Evolutionary conservation across 2,113 vertebrate genomes (phyloP), one percentile per base, ranked within the genome.

Genomic region (Thymallus thymallus): DNA sequence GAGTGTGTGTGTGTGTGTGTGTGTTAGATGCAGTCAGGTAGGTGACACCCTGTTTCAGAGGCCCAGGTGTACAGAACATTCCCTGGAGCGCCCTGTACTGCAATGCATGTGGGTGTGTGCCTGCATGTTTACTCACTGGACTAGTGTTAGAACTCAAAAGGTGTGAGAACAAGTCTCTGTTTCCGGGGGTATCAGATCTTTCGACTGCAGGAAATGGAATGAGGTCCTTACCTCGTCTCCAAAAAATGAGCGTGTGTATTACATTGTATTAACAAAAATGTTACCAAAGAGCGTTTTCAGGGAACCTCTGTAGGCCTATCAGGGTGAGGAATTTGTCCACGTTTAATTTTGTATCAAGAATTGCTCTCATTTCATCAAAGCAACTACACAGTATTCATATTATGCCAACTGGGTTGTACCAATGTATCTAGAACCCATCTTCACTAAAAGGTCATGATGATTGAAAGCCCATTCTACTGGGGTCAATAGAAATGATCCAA

Each of bases 151-250:
- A 83, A 85, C 77, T 82, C 71, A 72, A 85, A 85, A 66, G 72
- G 84, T 84, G 84, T 85, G 87, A 74, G 82, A 70, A 69, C 48
- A 73, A 73, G 82, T 87, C 82, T 86, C 80, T 77, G 73, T 88
- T 86, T 87, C 84, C 86, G 26, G 60, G 82, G 88, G 84, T 85
- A 82, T 32, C 13, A 58, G 76, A 82, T 83, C 80, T 32, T 20
- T 23, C 35, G 32, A 55, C n/a, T 79, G 66, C 18, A 22, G 6
- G 1, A 69, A 72, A 26, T 26, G 24, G 4, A 64, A 24, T 3
- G 62, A 64, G 10, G 62, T 22, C 9, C 23, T 14, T 51, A 51
- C 12, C 18, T 51, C 12, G 18, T 51, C 16, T 51, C 48, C 48
- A 51, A 51, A 51, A 51, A 51, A 16, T 51, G 0, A 16, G 48